Conservation (phyloP, 2,888 invertebrate genomes). For the Drosophila infuscata region DNA sequence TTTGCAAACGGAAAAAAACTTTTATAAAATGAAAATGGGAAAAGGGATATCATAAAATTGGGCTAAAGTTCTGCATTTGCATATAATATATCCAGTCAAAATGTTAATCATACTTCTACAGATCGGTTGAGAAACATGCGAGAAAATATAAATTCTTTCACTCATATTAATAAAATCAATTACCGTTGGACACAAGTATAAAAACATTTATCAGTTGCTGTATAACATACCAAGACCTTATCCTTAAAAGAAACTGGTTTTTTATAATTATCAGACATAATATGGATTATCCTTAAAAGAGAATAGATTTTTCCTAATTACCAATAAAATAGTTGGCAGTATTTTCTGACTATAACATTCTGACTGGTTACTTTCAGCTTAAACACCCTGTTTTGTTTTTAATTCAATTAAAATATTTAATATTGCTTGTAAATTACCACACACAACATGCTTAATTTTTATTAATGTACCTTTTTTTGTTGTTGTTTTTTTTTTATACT, state of each 20-base stretch:
- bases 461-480: slow-evolving; percentile 1
- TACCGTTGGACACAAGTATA: background rate
- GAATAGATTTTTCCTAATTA: background rate
- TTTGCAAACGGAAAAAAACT: background rate
- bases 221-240: background rate
- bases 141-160: background rate
- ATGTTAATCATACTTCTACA: background rate
- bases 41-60: background rate
- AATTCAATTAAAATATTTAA: background rate
- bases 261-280: background rate
- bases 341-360: background rate
- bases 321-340: background rate
- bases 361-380: background rate
- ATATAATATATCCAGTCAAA: background rate
- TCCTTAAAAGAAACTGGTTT: background rate
- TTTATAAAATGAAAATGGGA: background rate
- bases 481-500: slow-evolving; percentile 15
- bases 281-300: background rate
- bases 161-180: background rate
- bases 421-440: background rate
- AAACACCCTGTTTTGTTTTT: background rate
- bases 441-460: background rate
- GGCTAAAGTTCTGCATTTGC: background rate
- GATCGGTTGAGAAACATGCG: background rate
- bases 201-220: background rate